Base-by-base conservation (phyloP, 2,113 vertebrate genomes). In the Noctilio leporinus region DNA sequence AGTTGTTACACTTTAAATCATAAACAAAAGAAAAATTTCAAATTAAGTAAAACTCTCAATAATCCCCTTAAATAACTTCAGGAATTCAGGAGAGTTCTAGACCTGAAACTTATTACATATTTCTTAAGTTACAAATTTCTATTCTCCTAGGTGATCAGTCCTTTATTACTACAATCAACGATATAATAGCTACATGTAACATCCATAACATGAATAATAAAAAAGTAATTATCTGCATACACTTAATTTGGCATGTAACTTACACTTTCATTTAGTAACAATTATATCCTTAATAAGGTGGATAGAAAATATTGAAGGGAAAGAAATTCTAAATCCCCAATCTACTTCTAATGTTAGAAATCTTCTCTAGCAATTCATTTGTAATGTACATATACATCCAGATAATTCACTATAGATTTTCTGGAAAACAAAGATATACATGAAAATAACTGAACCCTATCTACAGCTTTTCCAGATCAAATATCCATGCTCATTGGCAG, bases 11-110 rank as follows among this genome's bases (percentile, higher is more conserved):
- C 38, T 80, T 93, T 55, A 51, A 45, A 77, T 92, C 24, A 76
- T 26, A 53, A 33, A 76, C 2, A 75, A 78, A 78, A 78, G 35
- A 59, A 47, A 93, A 26, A 82, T 38, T 33, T 93, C 53, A 43
- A 82, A 80, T 87, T 59, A 78, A 30, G 7, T 65, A 93, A 92
- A 85, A 82, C 9, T 8, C 26, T 87, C 5, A 72, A 75, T 7
- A 90, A 88, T 62, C n/a, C 28, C 64, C 38, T 86, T 86, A 91
- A 53, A 91, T 81, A 84, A 90, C 49, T 86, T 85, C 67, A 92
- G 28, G 90, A 95, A 90, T 38, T 33, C 30, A 86, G 30, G 16
- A 89, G 0, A 62, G 51, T 72, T 81, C 33, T 76, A 90, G 45
- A 93, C 4, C 26, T 86, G 84, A 93, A 91, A 70, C 7, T 64